phyloP scores from a whole-genome alignment of 2,888 invertebrate genomes.

The Sabellastarte sp. region DNA sequence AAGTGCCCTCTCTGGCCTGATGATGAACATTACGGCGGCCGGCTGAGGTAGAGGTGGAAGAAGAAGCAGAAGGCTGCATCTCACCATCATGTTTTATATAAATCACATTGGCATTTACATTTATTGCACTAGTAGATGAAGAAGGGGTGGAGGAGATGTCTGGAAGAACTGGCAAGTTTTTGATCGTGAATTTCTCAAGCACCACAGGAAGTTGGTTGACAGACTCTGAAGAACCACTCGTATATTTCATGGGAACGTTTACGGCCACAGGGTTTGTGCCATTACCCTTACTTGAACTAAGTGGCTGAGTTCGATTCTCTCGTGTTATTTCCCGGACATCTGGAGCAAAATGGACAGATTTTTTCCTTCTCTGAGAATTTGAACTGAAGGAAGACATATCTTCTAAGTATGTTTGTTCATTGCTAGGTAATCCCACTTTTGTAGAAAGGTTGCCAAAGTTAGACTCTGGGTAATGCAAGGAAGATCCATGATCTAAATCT shows the following conservation, averaged over 20 bases:
- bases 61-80: no score
- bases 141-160: background rate
- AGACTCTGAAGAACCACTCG: background rate
- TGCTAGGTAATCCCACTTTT: no score
- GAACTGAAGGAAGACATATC: background rate
- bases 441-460: no score
- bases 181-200: slow-evolving; percentile 9
- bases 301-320: background rate
- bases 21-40: background rate
- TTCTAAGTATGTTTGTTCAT: background rate
- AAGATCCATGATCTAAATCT: no score
- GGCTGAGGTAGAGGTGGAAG: no score
- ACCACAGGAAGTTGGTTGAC: slow-evolving; percentile 9
- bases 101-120: slow-evolving; percentile 1
- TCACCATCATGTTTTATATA: background rate
- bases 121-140: background rate
- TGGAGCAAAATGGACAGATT: background rate
- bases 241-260: background rate
- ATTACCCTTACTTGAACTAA: background rate
- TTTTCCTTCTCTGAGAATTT: background rate
- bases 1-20: background rate
- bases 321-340: background rate
- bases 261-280: no score
- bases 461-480: background rate
- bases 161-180: slow-evolving; percentile 1